These are phyloP conservation scores for Cichladusa arquata DNA, from an alignment of 2,113 vertebrate genomes.

Conservation along the genomic window DNA sequence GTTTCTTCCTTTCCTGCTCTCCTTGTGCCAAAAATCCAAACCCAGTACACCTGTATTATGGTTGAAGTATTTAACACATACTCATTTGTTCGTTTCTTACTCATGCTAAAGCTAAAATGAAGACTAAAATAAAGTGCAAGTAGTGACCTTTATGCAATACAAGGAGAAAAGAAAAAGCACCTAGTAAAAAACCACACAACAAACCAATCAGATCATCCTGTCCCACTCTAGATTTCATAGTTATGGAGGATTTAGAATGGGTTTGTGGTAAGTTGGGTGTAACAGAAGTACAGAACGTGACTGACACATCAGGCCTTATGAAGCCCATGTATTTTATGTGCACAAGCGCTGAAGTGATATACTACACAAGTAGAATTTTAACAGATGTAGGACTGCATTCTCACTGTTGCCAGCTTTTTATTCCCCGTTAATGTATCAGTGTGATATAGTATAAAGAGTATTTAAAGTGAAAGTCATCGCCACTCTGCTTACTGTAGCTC, in stretches of 20 bases:
- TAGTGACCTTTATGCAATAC: not conserved
- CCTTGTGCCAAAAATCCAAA: not conserved
- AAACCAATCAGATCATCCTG: not conserved
- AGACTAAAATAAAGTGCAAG: not conserved
- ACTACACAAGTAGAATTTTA: not conserved
- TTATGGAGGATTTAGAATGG: not conserved
- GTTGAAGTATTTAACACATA: not conserved
- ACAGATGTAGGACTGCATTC: not conserved
- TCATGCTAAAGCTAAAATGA: not conserved
- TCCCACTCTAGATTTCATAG: not conserved
- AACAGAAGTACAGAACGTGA: not conserved
- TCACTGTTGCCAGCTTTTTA: not conserved
- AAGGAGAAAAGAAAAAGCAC: not conserved
- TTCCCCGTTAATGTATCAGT: not conserved
- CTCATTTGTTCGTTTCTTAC: not conserved
- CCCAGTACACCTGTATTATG: not conserved
- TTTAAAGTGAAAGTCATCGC: not conserved
- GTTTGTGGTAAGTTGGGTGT: not conserved
- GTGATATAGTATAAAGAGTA: not conserved
- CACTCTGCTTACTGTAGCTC: not conserved
- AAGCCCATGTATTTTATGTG: not conserved
- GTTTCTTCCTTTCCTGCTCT: not conserved
- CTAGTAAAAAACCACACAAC: not conserved
- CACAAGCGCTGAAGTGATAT: not conserved
- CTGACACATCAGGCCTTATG: not conserved